Evolutionary conservation across 2,113 vertebrate genomes (phyloP), one percentile per base, ranked within the genome.

Genomic region (Alligator mississippiensis): DNA sequence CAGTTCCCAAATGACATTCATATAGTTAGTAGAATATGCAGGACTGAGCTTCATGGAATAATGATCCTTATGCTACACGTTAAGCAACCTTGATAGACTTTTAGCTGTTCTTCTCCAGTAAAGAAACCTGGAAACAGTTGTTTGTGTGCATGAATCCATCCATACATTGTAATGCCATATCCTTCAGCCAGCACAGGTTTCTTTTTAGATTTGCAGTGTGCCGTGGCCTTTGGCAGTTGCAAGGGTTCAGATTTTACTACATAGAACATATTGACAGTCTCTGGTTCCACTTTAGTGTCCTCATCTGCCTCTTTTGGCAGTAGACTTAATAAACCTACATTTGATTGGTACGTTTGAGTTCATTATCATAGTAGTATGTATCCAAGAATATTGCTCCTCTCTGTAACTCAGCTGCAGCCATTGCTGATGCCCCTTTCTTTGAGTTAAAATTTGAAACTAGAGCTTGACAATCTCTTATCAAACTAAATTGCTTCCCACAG

Each of bases 291-390:
- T 77, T 54, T 24, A 28, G 47, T 90, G 80, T 21, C 80, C 72
- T n/a, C 77, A 74, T 19, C 24, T 2, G 92, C 34, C 28, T 63
- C 7, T 84, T 13, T 25, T 10, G 11, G 59, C 58, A 76, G 30
- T 34, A 30, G 22, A 34, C 59, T 34, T 78, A 61, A 28, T 61
- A 25, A 55, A 4, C 86, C 12, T 72, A 27, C 60, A 0, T 0
- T 22, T 9, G 28, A 12, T 0, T 28, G 70, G 27, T 17, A 38
- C 0, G 1, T 58, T 30, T 3, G 38, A 66, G 75, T 64, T 84
- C 0, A 0, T 1, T 75, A 38, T 80, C 15, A 14, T 4, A 5
- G 80, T 18, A 11, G 34, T 70, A 19, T 74, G 25, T 14, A 10
- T 1, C 0, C 24, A 27, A 63, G 11, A 30, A 1, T 16, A 0